Base-by-base conservation (phyloP, 2,113 vertebrate species). In the Elephantulus edwardii region DNA sequence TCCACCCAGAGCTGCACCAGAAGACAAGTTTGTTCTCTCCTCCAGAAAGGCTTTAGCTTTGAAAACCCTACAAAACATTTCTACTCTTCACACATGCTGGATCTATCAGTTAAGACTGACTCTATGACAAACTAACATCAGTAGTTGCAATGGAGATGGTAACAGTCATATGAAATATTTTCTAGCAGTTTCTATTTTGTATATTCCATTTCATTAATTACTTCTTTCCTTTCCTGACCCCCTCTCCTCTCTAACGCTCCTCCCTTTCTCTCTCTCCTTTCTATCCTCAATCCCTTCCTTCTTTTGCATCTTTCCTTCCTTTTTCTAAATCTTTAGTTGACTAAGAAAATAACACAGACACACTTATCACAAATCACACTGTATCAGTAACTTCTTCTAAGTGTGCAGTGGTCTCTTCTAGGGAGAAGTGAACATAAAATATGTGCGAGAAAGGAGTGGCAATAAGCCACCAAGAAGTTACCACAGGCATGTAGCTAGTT, bases 401-500 rank as follows among this genome's bases (percentile, higher is more conserved):
- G 10, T 42, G 2, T 30, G 5, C 20, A 26, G 2, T 68, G 26
- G 28, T n/a, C 14, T 81, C 87, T 44, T 60, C 58, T 56, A 44
- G 30, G 17, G 94, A 62, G 70, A 44, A 90, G 68, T 50, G 35
- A 62, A 75, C 7, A 70, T 33, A 81, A 79, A 91, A n/a, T 70
- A 30, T 42, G 35, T 93, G 16, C 16, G 80, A 83, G n/a, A 35
- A 56, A 13, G 12, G 20, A 4, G 58, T 88, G 40, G 33, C 82
- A 54, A 78, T 3, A 52, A 64, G 42, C 42, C 86, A 77, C 42
- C 28, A 58, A 33, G 40, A 77, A 89, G 28, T 78, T n/a, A 90
- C 86, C 70, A 88, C 35, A 30, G 50, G 38, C 54, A 62, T 50
- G 54, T 72, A 22, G 35, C 60, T 85, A 93, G 78, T 87, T 84